Evolutionary conservation across 2,113 vertebrate species (phyloP).

Genomic region (Craseonycteris thonglongyai): DNA sequence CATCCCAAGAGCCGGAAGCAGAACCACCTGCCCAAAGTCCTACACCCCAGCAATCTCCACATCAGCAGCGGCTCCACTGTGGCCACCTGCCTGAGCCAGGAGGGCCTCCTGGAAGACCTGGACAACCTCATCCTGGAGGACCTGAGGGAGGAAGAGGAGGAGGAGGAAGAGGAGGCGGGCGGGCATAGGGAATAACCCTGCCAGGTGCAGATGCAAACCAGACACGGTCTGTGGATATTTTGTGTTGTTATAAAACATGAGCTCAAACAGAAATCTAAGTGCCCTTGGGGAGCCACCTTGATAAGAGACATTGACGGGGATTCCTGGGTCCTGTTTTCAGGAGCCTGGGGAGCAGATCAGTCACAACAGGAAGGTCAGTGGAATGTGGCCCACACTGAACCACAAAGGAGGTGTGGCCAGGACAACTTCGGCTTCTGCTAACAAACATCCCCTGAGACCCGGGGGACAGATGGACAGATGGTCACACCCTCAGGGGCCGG

Average conservation of each 20-base stretch:
- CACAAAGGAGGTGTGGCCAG: neutral
- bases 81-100: conserved; percentile 84
- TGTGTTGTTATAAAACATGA: conserved; percentile 36
- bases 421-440: neutral
- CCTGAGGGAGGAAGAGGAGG: conserved; percentile 70
- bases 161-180: neutral
- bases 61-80: conserved; percentile 82
- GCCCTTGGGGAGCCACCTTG: neutral
- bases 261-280: neutral
- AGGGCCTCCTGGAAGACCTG: conserved; percentile 73
- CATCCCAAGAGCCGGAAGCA: conserved; percentile 79
- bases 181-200: conserved; percentile 24
- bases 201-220: neutral
- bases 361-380: neutral
- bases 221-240: conserved; percentile 40
- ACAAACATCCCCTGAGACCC: neutral
- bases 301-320: neutral
- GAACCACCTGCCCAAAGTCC: conserved; percentile 77
- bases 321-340: neutral
- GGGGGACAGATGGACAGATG: neutral
- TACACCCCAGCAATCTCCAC: conserved; percentile 76
- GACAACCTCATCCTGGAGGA: conserved; percentile 80
- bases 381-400: neutral
- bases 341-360: neutral
- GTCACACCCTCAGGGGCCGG: conserved; percentile 76